A percentile compares a stretch with the other conserved stretches of the same genome.
phyloP scores from a whole-genome alignment of 2,113 vertebrate species.

The Cyphomyrus discorhynchus region DNA sequence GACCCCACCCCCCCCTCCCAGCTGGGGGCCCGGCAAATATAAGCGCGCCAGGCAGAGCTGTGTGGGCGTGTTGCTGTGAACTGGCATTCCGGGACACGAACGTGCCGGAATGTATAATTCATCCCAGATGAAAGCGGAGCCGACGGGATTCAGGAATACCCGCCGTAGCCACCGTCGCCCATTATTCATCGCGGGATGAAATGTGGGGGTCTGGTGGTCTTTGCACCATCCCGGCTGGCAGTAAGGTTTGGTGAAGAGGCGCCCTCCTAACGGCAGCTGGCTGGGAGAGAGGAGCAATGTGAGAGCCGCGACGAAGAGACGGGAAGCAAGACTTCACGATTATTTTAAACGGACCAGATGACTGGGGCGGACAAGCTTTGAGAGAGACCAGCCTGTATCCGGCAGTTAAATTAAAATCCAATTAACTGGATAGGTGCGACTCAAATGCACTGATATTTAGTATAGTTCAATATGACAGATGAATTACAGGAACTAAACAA shows the following conservation, averaged over 20 bases:
- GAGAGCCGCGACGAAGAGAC: not conserved
- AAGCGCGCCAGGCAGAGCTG: not conserved
- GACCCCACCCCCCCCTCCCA: not conserved
- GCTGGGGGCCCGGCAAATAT: not conserved
- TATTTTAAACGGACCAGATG: not conserved
- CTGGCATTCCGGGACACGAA: not conserved
- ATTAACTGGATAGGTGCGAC: not conserved
- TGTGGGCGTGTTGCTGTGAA: not conserved
- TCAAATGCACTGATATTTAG: not conserved
- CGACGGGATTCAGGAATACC: not conserved
- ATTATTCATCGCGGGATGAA: not conserved
- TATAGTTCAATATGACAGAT: not conserved
- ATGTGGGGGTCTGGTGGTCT: not conserved
- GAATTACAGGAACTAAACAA: not conserved
- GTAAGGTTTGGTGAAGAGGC: not conserved
- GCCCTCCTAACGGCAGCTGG: not conserved
- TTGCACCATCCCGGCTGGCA: not conserved
- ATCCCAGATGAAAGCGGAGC: not conserved
- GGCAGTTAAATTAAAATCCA: not conserved
- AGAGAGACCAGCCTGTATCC: not conserved
- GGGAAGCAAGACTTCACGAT: not conserved
- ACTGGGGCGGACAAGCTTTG: not conserved
- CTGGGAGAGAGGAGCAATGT: not conserved
- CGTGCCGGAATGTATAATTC: not conserved
- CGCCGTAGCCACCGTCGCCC: not conserved